Percentiles rank a stretch among this genome's conserved stretches.
Conservation (phyloP, 1,140 invertebrate species). For the Nephila pilipes region DNA sequence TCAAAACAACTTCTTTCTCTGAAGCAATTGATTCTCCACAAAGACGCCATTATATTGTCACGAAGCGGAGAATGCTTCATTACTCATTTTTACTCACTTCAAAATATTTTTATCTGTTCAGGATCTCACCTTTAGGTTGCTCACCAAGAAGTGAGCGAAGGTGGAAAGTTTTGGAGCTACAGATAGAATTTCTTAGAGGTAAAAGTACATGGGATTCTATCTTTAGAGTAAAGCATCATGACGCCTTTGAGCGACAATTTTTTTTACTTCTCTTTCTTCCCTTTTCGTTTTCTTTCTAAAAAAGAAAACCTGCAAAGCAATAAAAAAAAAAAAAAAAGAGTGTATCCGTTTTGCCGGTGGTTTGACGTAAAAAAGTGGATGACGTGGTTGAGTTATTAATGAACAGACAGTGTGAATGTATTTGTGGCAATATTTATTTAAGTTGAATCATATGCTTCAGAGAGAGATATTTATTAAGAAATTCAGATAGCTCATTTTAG, state of each 20-base stretch:
- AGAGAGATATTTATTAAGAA: background rate
- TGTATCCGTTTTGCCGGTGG: constrained; percentile 19
- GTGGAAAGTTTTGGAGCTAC: constrained; percentile 30
- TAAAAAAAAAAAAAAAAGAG: background rate
- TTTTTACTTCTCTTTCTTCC: constrained; percentile 21
- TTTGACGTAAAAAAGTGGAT: constrained; percentile 44
- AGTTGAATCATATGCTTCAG: background rate
- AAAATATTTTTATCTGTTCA: constrained; percentile 23
- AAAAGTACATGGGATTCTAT: constrained; percentile 1
- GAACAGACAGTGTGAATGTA: background rate
- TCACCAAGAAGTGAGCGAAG: background rate
- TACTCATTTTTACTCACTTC: constrained; percentile 36
- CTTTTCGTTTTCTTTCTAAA: background rate
- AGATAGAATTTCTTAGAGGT: constrained; percentile 42
- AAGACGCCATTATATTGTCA: background rate
- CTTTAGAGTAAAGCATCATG: constrained; percentile 3
- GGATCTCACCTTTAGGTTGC: constrained; percentile 36
- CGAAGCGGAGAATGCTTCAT: background rate
- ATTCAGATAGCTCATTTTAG: background rate
- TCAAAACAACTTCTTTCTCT: background rate
- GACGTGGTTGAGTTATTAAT: constrained; percentile 31
- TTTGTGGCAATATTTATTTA: constrained; percentile 43
- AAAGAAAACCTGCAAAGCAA: background rate
- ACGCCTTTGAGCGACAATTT: constrained; percentile 33
- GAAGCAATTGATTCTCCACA: background rate